Evolutionary conservation across 2,888 invertebrate species (phyloP).

Genomic region (Orchestes rusci): DNA sequence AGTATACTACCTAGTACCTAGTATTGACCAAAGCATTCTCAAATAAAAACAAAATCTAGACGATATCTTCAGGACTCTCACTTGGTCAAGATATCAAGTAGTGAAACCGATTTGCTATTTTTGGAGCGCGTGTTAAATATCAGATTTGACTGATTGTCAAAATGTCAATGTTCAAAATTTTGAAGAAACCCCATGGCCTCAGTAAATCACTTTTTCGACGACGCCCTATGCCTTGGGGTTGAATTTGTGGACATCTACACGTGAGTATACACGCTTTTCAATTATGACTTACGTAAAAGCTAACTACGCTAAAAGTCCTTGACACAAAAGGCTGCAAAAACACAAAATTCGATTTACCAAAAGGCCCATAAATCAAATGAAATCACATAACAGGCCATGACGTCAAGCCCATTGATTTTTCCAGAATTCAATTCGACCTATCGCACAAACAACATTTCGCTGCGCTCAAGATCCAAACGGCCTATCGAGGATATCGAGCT

Average conservation of each 20-base stretch:
- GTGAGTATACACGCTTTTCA: constrained; percentile 29
- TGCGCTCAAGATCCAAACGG: constrained; percentile 37
- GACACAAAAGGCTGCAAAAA: too few relatives aligned
- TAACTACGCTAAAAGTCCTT: too few relatives aligned
- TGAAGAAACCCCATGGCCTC: constrained; percentile 36
- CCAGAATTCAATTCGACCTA: neutral
- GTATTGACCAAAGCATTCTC: too few relatives aligned
- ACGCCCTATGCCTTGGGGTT: constrained; percentile 30
- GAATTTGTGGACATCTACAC: constrained; percentile 29
- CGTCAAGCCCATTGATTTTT: neutral
- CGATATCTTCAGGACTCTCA: too few relatives aligned
- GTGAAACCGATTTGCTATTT: too few relatives aligned
- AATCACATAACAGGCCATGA: neutral
- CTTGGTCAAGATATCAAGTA: too few relatives aligned
- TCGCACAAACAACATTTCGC: constrained; percentile 32
- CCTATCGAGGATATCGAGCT: constrained; percentile 34
- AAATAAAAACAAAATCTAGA: too few relatives aligned
- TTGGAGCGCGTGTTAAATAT: too few relatives aligned
- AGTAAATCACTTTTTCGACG: constrained; percentile 35
- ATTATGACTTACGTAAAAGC: too few relatives aligned
- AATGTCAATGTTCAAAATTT: neutral
- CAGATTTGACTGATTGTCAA: too few relatives aligned
- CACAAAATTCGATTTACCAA: too few relatives aligned
- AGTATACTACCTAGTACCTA: too few relatives aligned
- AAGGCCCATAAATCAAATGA: neutral